Base-by-base conservation (phyloP, 1,140 invertebrate genomes). In the Teleopsis dalmanni region DNA sequence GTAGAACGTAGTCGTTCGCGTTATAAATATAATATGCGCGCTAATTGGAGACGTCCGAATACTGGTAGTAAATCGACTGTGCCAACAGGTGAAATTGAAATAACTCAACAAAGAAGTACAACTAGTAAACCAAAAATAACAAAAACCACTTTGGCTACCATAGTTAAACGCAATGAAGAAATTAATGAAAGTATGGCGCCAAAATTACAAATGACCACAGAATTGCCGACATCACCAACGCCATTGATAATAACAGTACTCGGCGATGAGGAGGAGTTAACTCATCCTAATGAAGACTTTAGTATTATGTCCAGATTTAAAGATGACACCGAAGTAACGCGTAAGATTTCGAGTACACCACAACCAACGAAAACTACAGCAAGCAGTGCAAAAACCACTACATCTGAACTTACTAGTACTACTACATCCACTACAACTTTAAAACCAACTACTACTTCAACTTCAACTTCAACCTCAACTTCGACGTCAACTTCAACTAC, bases 11-110 rank as follows among this genome's bases (percentile, higher is more conserved):
- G 64, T 48, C 56, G 64, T 16, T 61, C 64, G 9, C 57, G 56
- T 10, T 66, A 60, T 29, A 76, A 69, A 58, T 75, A 60, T 65
- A 76, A 69, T 68, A 75, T 58, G 75, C 73, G 60, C 65, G 74
- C 51, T 50, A 74, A 50, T 45, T 19, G 41, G 10, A 23, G 48
- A 37, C 44, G 44, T 33, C 27, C 19, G 4, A 45, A 19, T 31
- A 10, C 26, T 21, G n/a, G 41, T 37, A 18, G 7, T 18, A 43
- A 29, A 1, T 26, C 41, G 2, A 5, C 4, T 3, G 41, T 21
- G 31, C 4, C 26, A 1, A 43, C 11, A 21, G 22, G 41, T 11
- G 16, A 14, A 19, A 3, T 13, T 31, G 6, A 21, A 19, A n/a
- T 19, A 31, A 43, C 27, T 13, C 13, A 5, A 16, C 18, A 37